Base-by-base conservation (phyloP, 2,113 vertebrate genomes). In the Myxocyprinus asiaticus region DNA sequence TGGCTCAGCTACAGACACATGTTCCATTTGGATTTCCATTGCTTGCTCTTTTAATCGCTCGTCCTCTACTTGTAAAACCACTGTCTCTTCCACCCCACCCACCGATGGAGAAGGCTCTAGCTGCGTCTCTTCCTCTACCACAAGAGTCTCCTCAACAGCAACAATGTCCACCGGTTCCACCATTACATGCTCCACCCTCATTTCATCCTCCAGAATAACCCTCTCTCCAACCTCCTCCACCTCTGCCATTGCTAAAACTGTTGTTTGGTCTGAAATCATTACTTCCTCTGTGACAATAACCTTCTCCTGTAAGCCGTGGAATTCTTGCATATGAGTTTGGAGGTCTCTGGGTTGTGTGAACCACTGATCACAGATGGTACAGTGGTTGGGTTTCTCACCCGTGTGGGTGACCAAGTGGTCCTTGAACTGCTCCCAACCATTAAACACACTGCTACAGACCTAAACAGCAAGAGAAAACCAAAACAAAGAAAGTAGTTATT, bases 341-440 rank as follows among this genome's bases (percentile, higher is more conserved):
- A 99, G 90, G 82, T 99, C 98, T 64, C 91, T 93, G 65, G 96
- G 91, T 87, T 96, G 93, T 82, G 98, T 99, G 91, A 99, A 99
- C 98, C 97, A 99, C 90, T 97, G 87, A 86, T 99, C 98, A 82
- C 98, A 99, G 15, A 98, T 63, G 47, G 97, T 98, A 89, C 98
- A 99, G 89, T 99, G 96, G 88, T 99, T 98, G 75, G 98, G 98
- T 82, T 99, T 99, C 81, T 94, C 95, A 50, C 98, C 98, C 0
- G 97, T 99, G 90, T 99, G 98, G 89, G 96, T 95, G 73, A 97
- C 96, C 81, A 99, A 93, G 76, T 99, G 97, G 88, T 98, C 94
- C 90, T 99, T 99, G 78, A 99, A 99, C 76, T 97, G 95, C 87
- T 99, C 98, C 98, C 98, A 99, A 90, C 96, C 96, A 90, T 98